These are phyloP conservation scores for Hypanus sabinus DNA, from an alignment of 2,113 vertebrate genomes.

Conservation along the genomic window DNA sequence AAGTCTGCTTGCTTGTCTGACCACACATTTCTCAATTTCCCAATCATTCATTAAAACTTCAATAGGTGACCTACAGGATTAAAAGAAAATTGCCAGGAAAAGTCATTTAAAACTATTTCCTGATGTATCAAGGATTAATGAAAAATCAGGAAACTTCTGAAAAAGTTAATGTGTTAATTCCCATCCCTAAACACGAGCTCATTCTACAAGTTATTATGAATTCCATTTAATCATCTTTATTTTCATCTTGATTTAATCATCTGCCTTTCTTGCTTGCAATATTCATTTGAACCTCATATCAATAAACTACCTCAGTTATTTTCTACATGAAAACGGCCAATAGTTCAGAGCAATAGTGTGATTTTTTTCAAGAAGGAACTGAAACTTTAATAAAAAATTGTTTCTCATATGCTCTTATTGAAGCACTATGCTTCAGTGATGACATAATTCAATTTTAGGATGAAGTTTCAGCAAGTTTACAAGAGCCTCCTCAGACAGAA, in stretches of 20 bases:
- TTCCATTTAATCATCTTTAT: no score
- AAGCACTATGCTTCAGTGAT: background rate
- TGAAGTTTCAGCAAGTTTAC: background rate
- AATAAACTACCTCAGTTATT: background rate
- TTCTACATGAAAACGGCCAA: background rate
- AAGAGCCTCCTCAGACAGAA: background rate
- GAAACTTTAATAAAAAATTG: background rate
- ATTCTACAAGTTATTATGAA: background rate
- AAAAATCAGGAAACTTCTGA: background rate
- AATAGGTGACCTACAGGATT: background rate
- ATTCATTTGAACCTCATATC: background rate
- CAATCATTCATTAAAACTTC: background rate
- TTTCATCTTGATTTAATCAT: no score
- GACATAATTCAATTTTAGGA: background rate
- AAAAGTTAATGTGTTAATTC: no score
- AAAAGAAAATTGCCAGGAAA: background rate
- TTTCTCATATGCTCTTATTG: background rate
- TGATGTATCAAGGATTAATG: background rate
- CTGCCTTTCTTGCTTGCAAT: background rate
- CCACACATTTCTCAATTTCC: background rate
- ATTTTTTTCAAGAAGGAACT: background rate
- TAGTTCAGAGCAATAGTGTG: background rate
- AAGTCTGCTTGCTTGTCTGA: background rate
- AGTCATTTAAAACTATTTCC: background rate
- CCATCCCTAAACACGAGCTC: background rate